phyloP scores from a whole-genome alignment of 2,888 invertebrate species.

The Lepidocyrtoides sp. region DNA sequence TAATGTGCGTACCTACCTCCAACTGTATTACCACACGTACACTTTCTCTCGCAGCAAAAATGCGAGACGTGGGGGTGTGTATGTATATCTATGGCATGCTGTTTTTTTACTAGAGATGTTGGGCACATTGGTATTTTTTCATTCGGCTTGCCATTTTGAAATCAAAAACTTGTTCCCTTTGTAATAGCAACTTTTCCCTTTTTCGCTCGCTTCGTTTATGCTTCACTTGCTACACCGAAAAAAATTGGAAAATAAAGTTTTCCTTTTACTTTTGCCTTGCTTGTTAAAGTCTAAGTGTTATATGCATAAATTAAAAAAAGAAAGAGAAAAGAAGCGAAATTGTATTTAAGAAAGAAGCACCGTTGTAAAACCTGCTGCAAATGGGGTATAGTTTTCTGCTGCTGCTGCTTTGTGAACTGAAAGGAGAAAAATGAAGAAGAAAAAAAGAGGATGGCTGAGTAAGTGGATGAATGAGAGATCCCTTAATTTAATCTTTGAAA shows the following conservation, averaged over 20 bases:
- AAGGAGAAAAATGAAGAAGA: constrained; percentile 1
- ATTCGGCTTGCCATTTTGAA: constrained; percentile 32
- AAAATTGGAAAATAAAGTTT: constrained; percentile 43
- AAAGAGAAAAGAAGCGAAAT: constrained; percentile 48
- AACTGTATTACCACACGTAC: too few species aligned
- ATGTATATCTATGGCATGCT: constrained; percentile 1
- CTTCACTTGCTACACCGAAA: constrained; percentile 23
- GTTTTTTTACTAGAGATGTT: not conserved
- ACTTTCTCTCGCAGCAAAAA: not conserved
- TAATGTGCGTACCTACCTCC: too few species aligned
- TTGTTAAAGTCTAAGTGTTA: not conserved
- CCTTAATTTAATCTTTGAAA: constrained; percentile 73
- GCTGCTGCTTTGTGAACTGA: constrained; percentile 4
- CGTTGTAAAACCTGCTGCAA: not conserved
- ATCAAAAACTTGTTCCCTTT: constrained; percentile 61
- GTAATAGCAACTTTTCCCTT: constrained; percentile 42
- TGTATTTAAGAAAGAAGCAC: constrained; percentile 9
- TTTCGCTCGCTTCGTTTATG: constrained; percentile 1
- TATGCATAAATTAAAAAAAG: constrained; percentile 71
- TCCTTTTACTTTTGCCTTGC: not conserved
- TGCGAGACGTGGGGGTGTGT: too few species aligned
- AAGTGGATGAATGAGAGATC: constrained; percentile 54
- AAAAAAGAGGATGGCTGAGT: constrained; percentile 15
- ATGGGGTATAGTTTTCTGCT: not conserved
- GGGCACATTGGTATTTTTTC: not conserved